Percentiles rank a stretch among this genome's conserved stretches.
Conservation (phyloP, 2,888 invertebrate genomes). For the Nycteola revayana region DNA sequence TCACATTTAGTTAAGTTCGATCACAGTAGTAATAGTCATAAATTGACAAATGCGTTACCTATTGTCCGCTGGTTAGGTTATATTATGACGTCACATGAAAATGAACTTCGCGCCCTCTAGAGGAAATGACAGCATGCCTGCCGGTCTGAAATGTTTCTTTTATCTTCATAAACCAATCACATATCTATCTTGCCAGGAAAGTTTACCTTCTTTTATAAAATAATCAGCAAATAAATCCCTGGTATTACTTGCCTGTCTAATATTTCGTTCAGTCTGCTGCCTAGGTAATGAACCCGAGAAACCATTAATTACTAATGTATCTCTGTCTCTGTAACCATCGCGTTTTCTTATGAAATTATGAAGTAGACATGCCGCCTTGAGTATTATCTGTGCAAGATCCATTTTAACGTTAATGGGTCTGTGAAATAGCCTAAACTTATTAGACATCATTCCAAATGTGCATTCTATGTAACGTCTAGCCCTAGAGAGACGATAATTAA, state of each 20-base stretch:
- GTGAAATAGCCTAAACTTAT: conserved; percentile 25
- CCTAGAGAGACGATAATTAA: conserved; percentile 18
- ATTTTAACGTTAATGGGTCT: conserved; percentile 22
- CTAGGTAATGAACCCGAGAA: too few species aligned
- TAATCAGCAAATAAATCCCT: conserved; percentile 26
- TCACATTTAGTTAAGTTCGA: too few species aligned
- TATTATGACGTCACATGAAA: conserved; percentile 5
- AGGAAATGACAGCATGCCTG: too few species aligned
- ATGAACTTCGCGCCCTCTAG: conserved; percentile 26
- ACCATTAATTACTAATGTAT: conserved; percentile 24
- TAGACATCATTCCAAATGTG: conserved; percentile 23
- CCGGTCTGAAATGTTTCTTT: too few species aligned
- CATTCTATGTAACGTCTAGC: conserved; percentile 26
- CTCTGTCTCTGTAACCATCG: conserved; percentile 10
- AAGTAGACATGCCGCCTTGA: conserved; percentile 16
- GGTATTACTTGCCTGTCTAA: too few species aligned
- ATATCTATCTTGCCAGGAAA: conserved; percentile 29
- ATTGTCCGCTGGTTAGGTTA: too few species aligned
- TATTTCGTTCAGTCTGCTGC: too few species aligned
- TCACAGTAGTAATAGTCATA: too few species aligned
- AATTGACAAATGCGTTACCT: too few species aligned
- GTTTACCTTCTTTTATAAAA: conserved; percentile 20
- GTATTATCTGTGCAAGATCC: conserved; percentile 16
- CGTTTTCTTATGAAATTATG: conserved; percentile 15
- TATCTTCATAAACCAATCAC: too few species aligned